Evolutionary conservation across 2,888 invertebrate genomes (phyloP), one percentile per base, ranked within the genome.

Genomic region (Elaeidobius kamerunicus): DNA sequence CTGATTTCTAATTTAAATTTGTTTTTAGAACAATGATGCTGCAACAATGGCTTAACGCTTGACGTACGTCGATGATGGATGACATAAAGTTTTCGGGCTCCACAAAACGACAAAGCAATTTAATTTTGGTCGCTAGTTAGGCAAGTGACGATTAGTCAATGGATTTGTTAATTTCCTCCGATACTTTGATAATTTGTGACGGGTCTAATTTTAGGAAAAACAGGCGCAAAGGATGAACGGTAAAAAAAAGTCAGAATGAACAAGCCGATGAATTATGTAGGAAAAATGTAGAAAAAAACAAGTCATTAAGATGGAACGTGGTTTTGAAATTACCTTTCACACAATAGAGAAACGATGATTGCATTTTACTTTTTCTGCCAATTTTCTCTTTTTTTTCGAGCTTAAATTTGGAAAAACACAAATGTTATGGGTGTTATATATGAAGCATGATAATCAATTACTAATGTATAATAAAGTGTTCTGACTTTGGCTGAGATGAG

Each of bases 121-220:
- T 57, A 57, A 57, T 51, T 53, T 57, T 42, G 42, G 57, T 46
- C 53, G 49, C 42, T 43, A 44, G 50, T 52, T 56, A 52, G 62
- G 62, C 60, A 65, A 65, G 65, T 65, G 66, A 60, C 57, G 65
- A 68, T 67, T 67, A 65, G 67, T 61, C 63, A 66, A 67, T 64
- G 64, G 66, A 65, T 64, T 64, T 64, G 55, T 60, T 47, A 58
- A 57, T 57, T 57, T 53, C 41, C 52, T 18, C 28, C 32, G 42
- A n/a, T 20, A 42, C 43, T 57, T 57, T 57, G 55, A 54, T 49
- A 57, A 57, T 57, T 57, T 57, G 57, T 57, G 57, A 52, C 47
- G 28, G 47, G 34, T 38, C 41, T 51, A 55, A 52, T 55, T 50
- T 42, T 41, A 41, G 35, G 16, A 18, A 23, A 54, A 50, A 44